Evolutionary conservation across 2,113 vertebrate genomes (phyloP).

Genomic region (Pagrus major): DNA sequence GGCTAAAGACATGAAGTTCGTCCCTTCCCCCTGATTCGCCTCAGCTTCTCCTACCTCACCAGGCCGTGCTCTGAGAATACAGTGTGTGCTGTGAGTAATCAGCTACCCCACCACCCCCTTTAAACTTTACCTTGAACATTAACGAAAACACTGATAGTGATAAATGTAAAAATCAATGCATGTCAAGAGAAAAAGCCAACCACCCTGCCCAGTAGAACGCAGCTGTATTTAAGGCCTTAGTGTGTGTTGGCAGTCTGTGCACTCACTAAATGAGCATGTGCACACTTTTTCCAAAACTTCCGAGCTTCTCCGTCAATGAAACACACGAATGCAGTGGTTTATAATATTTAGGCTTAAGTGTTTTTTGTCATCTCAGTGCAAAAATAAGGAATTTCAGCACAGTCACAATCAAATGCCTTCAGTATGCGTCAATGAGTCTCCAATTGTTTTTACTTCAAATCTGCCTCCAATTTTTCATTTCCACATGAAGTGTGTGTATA

Average conservation of each 20-base stretch:
- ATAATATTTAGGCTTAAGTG: constrained; percentile 25
- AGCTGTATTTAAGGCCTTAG: constrained; percentile 76
- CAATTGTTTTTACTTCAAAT: constrained; percentile 37
- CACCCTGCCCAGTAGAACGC: constrained; percentile 47
- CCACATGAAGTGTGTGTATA: constrained; percentile 40
- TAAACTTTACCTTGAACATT: constrained; percentile 63
- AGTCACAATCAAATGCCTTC: constrained; percentile 57
- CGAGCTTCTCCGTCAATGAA: constrained; percentile 26
- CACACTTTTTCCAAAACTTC: not conserved
- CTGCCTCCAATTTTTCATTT: constrained; percentile 30
- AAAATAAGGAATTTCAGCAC: constrained; percentile 69
- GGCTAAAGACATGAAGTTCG: constrained; percentile 11
- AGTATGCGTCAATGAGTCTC: constrained; percentile 33
- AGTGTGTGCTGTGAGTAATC: constrained; percentile 75
- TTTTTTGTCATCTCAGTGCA: constrained; percentile 69
- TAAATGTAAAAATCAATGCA: constrained; percentile 55
- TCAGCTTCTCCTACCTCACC: constrained; percentile 19
- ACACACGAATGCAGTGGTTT: constrained; percentile 62
- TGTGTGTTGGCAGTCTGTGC: constrained; percentile 61
- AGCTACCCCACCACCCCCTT: constrained; percentile 67
- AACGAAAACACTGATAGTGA: constrained; percentile 65
- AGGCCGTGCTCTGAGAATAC: constrained; percentile 79
- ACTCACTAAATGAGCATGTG: constrained; percentile 28
- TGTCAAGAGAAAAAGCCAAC: constrained; percentile 41
- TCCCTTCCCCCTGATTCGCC: constrained; percentile 24